Base-by-base conservation (phyloP, 2,113 vertebrate genomes). In the Halichoeres trimaculatus region DNA sequence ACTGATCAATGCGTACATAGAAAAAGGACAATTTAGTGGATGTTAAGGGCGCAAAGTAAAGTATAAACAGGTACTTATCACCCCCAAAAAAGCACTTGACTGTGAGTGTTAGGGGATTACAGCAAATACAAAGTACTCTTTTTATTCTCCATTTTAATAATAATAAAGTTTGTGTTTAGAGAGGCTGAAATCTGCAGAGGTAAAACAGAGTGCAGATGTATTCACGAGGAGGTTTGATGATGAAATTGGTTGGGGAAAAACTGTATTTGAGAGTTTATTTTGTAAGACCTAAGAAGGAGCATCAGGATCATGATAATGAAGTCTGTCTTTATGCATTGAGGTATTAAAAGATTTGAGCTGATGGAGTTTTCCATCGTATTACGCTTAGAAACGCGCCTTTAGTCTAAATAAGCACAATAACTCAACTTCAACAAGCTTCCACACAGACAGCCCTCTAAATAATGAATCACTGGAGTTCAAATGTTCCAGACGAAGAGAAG, bases 11-110 rank as follows among this genome's bases (percentile, higher is more conserved):
- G 55, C 7, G 45, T 83, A 13, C 17, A 63, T 9, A 64, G 8
- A 63, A n/a, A 81, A 59, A 61, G 22, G 40, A 73, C 10, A 50
- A 52, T 68, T 68, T 60, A 65, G 64, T 17, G 14, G 24, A 48
- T 13, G 47, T 12, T 4, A 17, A 47, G n/a, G 19, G 16, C 34
- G 17, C 14, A 61, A 34, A 22, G 17, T 14, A 8, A 51, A 50
- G 12, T 17, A 14, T 17, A 4, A 45, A 45, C 3, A 19, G 43
- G 6, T 7, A 45, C 17, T 47, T 52, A 6, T 51, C 1, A 8
- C 14, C 24, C 48, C 8, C 23, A 40, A 38, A n/a, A 50, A 20
- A 14, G 3, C 30, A 45, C 22, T 35, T 54, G 13, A 22, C 43
- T 58, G 14, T 50, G 24, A 57, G 58, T 30, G 7, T 57, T 14